Percentiles rank a stretch among this genome's conserved stretches.
Evolutionary conservation across 2,797 vertebrate genomes (phyloP).

Genomic region (Sebastes kiyomatsui): DNA sequence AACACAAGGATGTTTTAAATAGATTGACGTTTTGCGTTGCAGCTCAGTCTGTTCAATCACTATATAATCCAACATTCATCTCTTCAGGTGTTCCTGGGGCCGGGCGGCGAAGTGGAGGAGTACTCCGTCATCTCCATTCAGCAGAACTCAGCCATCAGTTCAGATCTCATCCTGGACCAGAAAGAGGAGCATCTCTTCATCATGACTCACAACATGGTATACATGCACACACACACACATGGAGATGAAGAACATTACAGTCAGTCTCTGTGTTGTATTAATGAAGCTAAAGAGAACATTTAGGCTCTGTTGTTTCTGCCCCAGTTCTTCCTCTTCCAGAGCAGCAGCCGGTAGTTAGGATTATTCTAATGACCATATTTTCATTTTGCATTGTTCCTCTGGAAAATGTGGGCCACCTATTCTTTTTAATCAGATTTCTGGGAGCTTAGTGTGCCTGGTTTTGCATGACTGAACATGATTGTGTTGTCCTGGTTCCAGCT

Average conservation of each 20-base stretch:
- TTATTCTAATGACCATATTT: conserved; percentile 55
- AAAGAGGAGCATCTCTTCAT: conserved; percentile 90
- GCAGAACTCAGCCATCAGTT: conserved; percentile 85
- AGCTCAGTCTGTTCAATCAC: background rate
- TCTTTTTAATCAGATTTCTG: conserved; percentile 62
- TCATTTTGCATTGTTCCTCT: conserved; percentile 53
- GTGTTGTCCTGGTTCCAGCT: conserved; percentile 81
- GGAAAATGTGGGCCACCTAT: conserved; percentile 55
- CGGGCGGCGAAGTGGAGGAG: conserved; percentile 83
- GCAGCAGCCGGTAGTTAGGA: conserved; percentile 11
- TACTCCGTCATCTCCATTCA: conserved; percentile 87
- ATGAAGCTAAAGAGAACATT: conserved; percentile 7
- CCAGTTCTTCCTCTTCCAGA: conserved; percentile 19
- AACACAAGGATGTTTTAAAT: background rate
- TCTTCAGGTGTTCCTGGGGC: conserved; percentile 90
- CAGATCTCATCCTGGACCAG: conserved; percentile 92
- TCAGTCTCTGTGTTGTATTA: background rate
- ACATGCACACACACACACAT: background rate
- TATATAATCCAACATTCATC: background rate
- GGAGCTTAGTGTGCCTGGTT: conserved; percentile 36
- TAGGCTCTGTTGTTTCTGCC: conserved; percentile 22
- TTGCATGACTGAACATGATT: conserved; percentile 36
- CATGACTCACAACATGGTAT: conserved; percentile 91
- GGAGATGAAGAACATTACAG: background rate
- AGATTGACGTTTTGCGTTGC: background rate